Base-by-base conservation (phyloP, 1,140 invertebrate genomes). In the Triops longicaudatus region DNA sequence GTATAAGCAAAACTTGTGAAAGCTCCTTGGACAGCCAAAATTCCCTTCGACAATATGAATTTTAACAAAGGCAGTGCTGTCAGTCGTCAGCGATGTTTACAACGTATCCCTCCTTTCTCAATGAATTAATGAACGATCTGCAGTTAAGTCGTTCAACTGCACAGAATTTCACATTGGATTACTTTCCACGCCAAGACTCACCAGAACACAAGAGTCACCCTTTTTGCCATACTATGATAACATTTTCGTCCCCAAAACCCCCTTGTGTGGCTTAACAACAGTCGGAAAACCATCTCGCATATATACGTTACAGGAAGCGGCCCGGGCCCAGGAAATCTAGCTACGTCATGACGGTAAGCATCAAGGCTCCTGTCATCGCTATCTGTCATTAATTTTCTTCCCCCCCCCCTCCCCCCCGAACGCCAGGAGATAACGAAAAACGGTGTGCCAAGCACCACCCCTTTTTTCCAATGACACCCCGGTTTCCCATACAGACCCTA, bases 11-110 rank as follows among this genome's bases (percentile, higher is more conserved):
- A 7, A 37, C 2, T 4, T 37, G 31, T 37, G 31, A 37, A 37
- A 37, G 17, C 73, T 4, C 73, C 17, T 1, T 27, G 17, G 14
- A 27, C 26, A 27, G 17, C 37, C 37, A 1, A 22, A 43, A 43
- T 41, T 75, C 41, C 44, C 1, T 31, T 43, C 37, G 63, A 75
- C 37, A 31, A 75, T 31, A 42, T 10, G 37, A 41, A 17, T 31
- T 75, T 75, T 22, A 26, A 27, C 26, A 42, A 44, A 41, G 42
- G 44, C 17, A 26, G 41, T 17, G 31, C 37, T 27, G 74, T 75
- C 74, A 75, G 74, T 75, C 12, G 31, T 75, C 42, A 22, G 43
- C 26, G 43, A 17, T 43, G 74, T 75, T 75, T 75, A 63, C 50
- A 63, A 63, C 50, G 17, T 63, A n/a, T 14, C n/a, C 50, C 50